Conservation (phyloP, 2,888 invertebrate species). For the Cataglyphis albicans region DNA sequence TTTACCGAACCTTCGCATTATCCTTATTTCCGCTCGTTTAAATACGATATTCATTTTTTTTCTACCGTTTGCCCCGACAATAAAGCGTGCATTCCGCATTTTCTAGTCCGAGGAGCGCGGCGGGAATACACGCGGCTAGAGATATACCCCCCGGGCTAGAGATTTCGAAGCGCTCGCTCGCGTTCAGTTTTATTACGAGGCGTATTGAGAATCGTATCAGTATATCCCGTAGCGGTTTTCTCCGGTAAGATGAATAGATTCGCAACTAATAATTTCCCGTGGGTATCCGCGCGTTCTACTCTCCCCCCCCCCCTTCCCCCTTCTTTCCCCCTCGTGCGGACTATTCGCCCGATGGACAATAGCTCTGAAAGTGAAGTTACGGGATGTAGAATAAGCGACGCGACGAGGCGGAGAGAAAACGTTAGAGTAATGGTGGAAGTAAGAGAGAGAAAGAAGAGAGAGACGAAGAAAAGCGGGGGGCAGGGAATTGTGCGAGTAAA, state of each 20-base stretch:
- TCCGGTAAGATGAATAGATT: constrained; percentile 56
- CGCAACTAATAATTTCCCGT: constrained; percentile 73
- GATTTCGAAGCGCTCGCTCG: constrained; percentile 41
- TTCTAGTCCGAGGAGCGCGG: neutral
- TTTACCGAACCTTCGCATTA: neutral
- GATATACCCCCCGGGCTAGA: constrained; percentile 17
- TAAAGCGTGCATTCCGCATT: constrained; percentile 24
- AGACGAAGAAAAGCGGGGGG: constrained; percentile 38
- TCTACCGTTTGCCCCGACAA: constrained; percentile 18
- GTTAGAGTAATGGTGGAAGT: neutral
- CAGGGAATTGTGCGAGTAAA: constrained; percentile 49
- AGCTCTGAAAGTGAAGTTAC: constrained; percentile 59
- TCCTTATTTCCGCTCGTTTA: neutral
- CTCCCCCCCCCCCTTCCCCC: too few species aligned
- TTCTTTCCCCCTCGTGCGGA: constrained; percentile 6
- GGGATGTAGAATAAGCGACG: constrained; percentile 47
- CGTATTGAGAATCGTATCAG: constrained; percentile 58
- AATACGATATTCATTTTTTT: constrained; percentile 31
- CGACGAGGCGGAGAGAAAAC: constrained; percentile 18
- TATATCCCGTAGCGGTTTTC: constrained; percentile 41
- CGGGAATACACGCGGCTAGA: constrained; percentile 19
- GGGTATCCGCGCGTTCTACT: constrained; percentile 55
- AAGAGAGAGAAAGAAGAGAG: constrained; percentile 10
- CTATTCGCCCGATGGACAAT: constrained; percentile 58
- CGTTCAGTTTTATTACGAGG: constrained; percentile 49